Evolutionary conservation across 1,140 invertebrate species (phyloP).

Genomic region (Acromyrmex heyeri): DNA sequence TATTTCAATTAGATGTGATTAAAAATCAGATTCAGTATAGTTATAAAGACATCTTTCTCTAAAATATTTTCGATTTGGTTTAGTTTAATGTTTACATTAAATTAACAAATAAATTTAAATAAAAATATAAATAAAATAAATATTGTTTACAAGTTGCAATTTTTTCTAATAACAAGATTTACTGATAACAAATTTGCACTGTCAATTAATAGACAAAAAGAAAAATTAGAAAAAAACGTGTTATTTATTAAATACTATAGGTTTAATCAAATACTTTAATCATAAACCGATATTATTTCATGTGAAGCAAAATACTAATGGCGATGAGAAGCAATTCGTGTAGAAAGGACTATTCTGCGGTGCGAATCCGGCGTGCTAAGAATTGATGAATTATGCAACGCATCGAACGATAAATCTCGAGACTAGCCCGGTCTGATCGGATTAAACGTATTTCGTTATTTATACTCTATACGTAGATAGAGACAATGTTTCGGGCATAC

Average conservation of each 20-base stretch:
- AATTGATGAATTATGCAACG: constrained; percentile 58
- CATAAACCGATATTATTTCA: constrained; percentile 27
- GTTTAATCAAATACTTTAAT: too few species aligned
- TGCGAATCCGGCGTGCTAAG: constrained; percentile 49
- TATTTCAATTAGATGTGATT: background rate
- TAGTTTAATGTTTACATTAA: background rate
- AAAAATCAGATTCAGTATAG: background rate
- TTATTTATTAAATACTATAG: background rate
- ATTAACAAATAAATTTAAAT: background rate
- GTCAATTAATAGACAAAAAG: background rate
- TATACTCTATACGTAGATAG: constrained; percentile 40
- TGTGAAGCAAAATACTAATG: background rate
- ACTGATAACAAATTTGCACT: background rate
- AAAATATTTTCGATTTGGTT: background rate
- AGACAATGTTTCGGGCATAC: constrained; percentile 32
- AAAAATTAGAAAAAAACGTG: background rate
- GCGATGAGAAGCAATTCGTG: constrained; percentile 1
- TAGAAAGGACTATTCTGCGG: constrained; percentile 41
- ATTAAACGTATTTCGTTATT: constrained; percentile 64
- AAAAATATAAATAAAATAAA: background rate
- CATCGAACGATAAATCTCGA: constrained; percentile 55
- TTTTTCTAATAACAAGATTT: background rate
- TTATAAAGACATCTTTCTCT: background rate
- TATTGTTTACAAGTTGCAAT: background rate
- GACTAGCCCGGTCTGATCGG: constrained; percentile 54